A percentile compares a stretch with the other conserved stretches of the same genome.
These are phyloP conservation scores for Holotrichia oblita DNA, from an alignment of 1,140 invertebrate genomes.

Conservation along the genomic window DNA sequence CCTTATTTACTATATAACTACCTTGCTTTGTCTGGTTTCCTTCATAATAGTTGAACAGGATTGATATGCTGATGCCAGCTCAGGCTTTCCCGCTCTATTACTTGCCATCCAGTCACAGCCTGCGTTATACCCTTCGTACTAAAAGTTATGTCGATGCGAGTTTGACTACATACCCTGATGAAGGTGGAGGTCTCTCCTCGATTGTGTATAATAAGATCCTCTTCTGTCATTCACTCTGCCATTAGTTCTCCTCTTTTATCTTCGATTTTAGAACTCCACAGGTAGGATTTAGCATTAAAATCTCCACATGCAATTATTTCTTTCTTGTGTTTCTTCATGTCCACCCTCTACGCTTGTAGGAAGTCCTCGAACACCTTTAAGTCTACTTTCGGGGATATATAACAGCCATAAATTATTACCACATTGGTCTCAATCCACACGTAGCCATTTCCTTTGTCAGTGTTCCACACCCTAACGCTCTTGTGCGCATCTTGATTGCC, in stretches of 20 bases:
- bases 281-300: too few relatives aligned
- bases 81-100: neutral
- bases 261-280: neutral
- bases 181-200: slow-evolving; percentile 14
- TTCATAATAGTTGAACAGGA: neutral
- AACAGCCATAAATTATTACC: too few relatives aligned
- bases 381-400: too few relatives aligned
- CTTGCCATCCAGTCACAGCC: neutral
- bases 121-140: neutral
- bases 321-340: too few relatives aligned
- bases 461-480: too few relatives aligned
- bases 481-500: too few relatives aligned
- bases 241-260: slow-evolving; percentile 1
- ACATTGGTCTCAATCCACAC: too few relatives aligned
- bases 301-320: too few relatives aligned
- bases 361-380: too few relatives aligned
- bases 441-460: too few relatives aligned
- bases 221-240: slow-evolving; percentile 4
- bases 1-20: neutral
- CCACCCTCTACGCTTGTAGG: too few relatives aligned
- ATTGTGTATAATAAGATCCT: neutral
- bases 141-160: slow-evolving; percentile 21
- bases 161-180: neutral
- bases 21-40: neutral
- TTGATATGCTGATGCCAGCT: slow-evolving; percentile 26